phyloP scores from a whole-genome alignment of 2,113 vertebrate species.

The Dinomys branickii region DNA sequence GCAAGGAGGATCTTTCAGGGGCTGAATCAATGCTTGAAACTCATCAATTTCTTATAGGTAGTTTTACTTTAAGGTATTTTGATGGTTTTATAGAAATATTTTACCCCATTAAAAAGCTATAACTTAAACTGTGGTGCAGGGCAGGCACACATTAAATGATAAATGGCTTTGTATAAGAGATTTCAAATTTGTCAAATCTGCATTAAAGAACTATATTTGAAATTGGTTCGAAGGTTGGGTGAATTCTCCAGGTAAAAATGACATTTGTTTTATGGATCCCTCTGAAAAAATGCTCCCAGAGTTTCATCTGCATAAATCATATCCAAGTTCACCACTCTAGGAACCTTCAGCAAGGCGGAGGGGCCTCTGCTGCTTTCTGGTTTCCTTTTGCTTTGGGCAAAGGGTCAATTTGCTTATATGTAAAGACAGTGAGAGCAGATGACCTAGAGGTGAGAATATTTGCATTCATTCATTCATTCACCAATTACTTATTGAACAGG shows the following conservation, averaged over 20 bases:
- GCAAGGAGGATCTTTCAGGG: slow-evolving; percentile 59
- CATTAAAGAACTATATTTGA: slow-evolving; percentile 76
- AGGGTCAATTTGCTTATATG: background rate
- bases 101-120: slow-evolving; percentile 78
- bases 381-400: slow-evolving; percentile 4
- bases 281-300: slow-evolving; percentile 65
- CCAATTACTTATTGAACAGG: background rate
- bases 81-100: slow-evolving; percentile 76
- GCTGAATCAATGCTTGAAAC: slow-evolving; percentile 68
- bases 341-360: background rate
- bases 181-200: slow-evolving; percentile 79
- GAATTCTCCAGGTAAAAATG: slow-evolving; percentile 75
- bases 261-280: slow-evolving; percentile 70
- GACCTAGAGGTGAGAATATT: background rate
- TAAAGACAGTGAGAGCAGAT: background rate
- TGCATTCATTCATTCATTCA: background rate
- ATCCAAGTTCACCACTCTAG: slow-evolving; percentile 40
- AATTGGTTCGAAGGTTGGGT: slow-evolving; percentile 76
- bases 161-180: slow-evolving; percentile 73
- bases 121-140: slow-evolving; percentile 68
- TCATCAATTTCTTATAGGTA: slow-evolving; percentile 74
- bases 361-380: background rate
- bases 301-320: slow-evolving; percentile 75
- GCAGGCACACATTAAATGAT: slow-evolving; percentile 69
- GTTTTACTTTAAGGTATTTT: slow-evolving; percentile 77